phyloP scores from a whole-genome alignment of 1,140 invertebrate genomes.

The Druon quercuslanigerum region DNA sequence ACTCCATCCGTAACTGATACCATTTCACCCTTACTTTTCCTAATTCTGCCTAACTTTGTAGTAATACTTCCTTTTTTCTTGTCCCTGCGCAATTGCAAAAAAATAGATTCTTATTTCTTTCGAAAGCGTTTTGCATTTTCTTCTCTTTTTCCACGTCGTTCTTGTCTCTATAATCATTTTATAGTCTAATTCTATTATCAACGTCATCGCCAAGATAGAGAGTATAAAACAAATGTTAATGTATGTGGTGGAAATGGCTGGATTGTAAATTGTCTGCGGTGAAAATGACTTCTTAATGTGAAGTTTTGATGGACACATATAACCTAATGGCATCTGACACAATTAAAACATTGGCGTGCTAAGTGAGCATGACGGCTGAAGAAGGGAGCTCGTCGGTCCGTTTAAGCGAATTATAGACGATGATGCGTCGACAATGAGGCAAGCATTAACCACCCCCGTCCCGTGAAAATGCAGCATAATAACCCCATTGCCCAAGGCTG shows the following conservation, averaged over 20 bases:
- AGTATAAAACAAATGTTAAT: conserved; percentile 42
- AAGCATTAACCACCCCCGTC: conserved; percentile 50
- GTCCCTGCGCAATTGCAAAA: too few species aligned
- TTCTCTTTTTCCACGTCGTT: too few species aligned
- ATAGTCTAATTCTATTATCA: too few species aligned
- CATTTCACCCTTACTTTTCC: too few species aligned
- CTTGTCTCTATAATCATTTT: too few species aligned
- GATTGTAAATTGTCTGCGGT: conserved; percentile 33
- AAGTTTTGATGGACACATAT: conserved; percentile 13
- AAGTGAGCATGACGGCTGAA: conserved; percentile 56
- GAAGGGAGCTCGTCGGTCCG: conserved; percentile 51
- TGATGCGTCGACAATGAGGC: conserved; percentile 58
- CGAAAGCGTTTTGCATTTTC: too few species aligned
- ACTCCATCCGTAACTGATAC: too few species aligned
- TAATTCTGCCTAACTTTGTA: too few species aligned
- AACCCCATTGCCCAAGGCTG: conserved; percentile 48
- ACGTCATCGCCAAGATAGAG: conserved; percentile 29
- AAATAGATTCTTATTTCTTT: too few species aligned
- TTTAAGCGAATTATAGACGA: conserved; percentile 59
- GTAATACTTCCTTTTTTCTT: too few species aligned
- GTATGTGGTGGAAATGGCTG: conserved; percentile 48
- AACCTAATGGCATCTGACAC: conserved; percentile 31
- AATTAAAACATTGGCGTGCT: conserved; percentile 50
- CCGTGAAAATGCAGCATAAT: conserved; percentile 51
- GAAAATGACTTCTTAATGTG: conserved; percentile 3